Percentiles rank a stretch among this genome's conserved stretches.
Evolutionary conservation across 1,140 invertebrate genomes (phyloP).

Genomic region (Arctopsyche grandis): DNA sequence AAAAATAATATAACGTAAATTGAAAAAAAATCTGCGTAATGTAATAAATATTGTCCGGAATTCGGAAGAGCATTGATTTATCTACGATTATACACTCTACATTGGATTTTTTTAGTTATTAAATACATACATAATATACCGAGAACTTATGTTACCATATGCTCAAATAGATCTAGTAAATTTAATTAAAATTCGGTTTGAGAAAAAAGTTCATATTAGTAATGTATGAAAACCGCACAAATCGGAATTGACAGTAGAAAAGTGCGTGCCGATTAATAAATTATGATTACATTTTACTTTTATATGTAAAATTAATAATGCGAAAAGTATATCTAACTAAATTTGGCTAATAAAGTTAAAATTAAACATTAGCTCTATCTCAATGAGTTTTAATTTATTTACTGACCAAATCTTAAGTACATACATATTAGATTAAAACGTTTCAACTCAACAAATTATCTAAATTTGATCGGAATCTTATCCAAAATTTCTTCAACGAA

Average conservation of each 20-base stretch:
- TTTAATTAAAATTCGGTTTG: too few species aligned
- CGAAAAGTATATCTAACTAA: not conserved
- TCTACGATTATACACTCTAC: too few species aligned
- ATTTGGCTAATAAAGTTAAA: not conserved
- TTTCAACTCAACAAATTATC: too few species aligned
- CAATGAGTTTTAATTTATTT: not conserved
- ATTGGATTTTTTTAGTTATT: too few species aligned
- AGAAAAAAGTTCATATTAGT: too few species aligned
- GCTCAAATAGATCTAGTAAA: constrained; percentile 16
- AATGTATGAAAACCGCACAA: constrained; percentile 14
- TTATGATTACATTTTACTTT: not conserved
- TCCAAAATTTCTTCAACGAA: not conserved
- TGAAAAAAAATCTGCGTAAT: too few species aligned
- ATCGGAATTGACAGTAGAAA: constrained; percentile 27
- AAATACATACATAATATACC: too few species aligned
- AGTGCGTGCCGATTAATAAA: not conserved
- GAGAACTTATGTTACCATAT: not conserved
- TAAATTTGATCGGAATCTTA: not conserved
- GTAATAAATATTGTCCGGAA: too few species aligned
- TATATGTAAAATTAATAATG: not conserved
- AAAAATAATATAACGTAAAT: too few species aligned
- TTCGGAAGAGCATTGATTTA: too few species aligned
- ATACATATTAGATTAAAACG: not conserved
- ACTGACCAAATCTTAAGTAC: not conserved
- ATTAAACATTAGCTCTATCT: not conserved